Conservation (phyloP, 1,140 invertebrate genomes). For the Alviniconcha marisindica region DNA sequence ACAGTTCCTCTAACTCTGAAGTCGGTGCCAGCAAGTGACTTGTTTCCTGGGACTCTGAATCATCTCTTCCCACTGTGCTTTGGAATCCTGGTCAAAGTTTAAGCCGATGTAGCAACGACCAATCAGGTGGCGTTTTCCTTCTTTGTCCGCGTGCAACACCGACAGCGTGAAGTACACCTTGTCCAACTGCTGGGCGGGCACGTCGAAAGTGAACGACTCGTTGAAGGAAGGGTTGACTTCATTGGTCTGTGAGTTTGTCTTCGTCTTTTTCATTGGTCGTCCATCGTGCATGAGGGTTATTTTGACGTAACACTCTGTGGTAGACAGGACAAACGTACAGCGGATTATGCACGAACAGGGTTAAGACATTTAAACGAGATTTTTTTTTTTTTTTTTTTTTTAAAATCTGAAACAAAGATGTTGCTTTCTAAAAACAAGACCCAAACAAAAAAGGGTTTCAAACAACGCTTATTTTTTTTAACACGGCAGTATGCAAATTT, state of each 20-base stretch:
- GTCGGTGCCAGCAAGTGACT: slow-evolving; percentile 58
- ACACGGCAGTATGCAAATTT: no score
- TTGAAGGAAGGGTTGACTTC: slow-evolving; percentile 80
- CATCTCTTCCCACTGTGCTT: slow-evolving; percentile 64
- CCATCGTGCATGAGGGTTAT: slow-evolving; percentile 78
- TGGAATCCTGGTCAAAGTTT: slow-evolving; percentile 57
- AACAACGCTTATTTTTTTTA: no score
- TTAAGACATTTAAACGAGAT: no score
- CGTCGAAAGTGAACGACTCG: slow-evolving; percentile 80
- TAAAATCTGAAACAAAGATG: no score
- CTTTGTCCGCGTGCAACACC: slow-evolving; percentile 97
- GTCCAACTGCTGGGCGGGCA: slow-evolving; percentile 83
- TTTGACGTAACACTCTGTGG: slow-evolving; percentile 80
- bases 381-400: no score
- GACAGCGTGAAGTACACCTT: slow-evolving; percentile 92
- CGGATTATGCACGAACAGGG: no score
- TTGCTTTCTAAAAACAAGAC: no score
- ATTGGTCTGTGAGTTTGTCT: slow-evolving; percentile 77
- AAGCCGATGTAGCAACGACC: slow-evolving; percentile 62
- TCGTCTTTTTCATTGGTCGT: slow-evolving; percentile 79
- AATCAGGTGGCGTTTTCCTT: slow-evolving; percentile 51
- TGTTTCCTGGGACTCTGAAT: slow-evolving; percentile 60
- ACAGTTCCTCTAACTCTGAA: slow-evolving; percentile 55
- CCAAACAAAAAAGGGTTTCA: no score
- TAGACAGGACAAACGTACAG: background rate